A percentile compares a stretch with the other conserved stretches of the same genome.
Conservation (phyloP, 2,888 invertebrate genomes). For the Cephonodes hylas region DNA sequence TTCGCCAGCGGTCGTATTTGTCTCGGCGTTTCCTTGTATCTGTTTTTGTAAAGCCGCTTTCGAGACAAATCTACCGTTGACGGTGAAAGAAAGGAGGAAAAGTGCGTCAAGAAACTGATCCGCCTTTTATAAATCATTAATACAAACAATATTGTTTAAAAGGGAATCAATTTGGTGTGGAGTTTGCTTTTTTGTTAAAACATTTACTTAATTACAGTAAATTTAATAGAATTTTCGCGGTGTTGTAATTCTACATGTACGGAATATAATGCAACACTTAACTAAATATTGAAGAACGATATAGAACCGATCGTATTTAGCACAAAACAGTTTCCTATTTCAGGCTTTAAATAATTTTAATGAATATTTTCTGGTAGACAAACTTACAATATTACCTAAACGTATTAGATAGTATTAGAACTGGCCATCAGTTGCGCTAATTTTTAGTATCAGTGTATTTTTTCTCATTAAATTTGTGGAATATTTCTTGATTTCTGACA, state of each 20-base stretch:
- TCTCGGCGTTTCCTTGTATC: slow-evolving; percentile 52
- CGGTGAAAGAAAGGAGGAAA: slow-evolving; percentile 40
- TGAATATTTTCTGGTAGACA: too few relatives aligned
- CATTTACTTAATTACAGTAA: neutral
- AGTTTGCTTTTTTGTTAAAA: neutral
- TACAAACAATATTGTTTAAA: slow-evolving; percentile 41
- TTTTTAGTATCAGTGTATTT: too few relatives aligned
- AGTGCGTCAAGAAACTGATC: slow-evolving; percentile 38
- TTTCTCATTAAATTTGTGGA: neutral
- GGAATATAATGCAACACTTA: too few relatives aligned
- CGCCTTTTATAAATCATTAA: slow-evolving; percentile 52
- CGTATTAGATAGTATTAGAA: too few relatives aligned
- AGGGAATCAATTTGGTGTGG: slow-evolving; percentile 23
- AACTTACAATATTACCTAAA: too few relatives aligned
- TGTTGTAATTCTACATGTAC: too few relatives aligned
- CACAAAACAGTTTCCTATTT: too few relatives aligned
- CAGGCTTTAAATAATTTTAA: too few relatives aligned
- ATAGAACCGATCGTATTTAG: too few relatives aligned
- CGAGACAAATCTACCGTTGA: slow-evolving; percentile 34
- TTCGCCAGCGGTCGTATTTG: slow-evolving; percentile 49
- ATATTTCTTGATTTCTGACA: neutral
- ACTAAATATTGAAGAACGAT: too few relatives aligned
- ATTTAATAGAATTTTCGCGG: neutral
- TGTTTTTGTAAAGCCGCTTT: slow-evolving; percentile 55
- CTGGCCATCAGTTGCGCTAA: too few relatives aligned